Evolutionary conservation across 2,888 invertebrate species (phyloP), one percentile per base, ranked within the genome.

Genomic region (Odontothrips loti): DNA sequence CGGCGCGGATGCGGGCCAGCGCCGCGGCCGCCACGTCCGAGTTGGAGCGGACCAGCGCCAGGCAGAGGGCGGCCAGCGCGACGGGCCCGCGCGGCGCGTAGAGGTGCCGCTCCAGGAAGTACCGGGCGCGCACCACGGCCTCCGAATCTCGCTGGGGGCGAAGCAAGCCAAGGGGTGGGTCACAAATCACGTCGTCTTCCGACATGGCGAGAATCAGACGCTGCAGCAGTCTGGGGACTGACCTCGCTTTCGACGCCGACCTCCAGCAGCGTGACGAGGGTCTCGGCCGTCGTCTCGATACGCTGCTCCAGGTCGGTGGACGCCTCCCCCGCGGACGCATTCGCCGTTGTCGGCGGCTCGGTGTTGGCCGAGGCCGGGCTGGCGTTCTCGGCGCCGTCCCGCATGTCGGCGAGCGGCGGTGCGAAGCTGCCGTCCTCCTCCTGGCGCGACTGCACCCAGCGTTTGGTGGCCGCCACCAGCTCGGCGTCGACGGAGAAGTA

Each of bases 211-310:
- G 10, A 10, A 4, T 81, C 4, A 27, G n/a, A 17, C 4, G 29
- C 3, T 80, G n/a, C 79, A 80, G n/a, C 27, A 8, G n/a, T 6
- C n/a, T n/a, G 48, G 63, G 1, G 6, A 82, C 80, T 83, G 85
- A 90, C 90, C 87, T 90, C 88, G 86, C 88, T 90, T 84, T 91
- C 90, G 47, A 91, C 88, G 81, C 91, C 92, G 83, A 92, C 90
- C 87, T 91, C 91, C 83, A 91, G 88, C 15, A 92, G 87, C 34
- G 91, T 88, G 1, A 89, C 89, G 79, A 92, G 87, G 1, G 92
- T 92, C 85, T 91, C 91, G 0, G 92, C 91, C 0, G 92, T 92
- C 0, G 91, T 89, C 87, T 91, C 90, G 9, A 91, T 89, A 81
- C 88, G 89, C 83, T 90, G 89, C 83, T 91, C 91, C 86, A 90